These are phyloP conservation scores for Leptinotarsa tumamoca DNA, from an alignment of 2,888 invertebrate genomes.

Conservation along the genomic window DNA sequence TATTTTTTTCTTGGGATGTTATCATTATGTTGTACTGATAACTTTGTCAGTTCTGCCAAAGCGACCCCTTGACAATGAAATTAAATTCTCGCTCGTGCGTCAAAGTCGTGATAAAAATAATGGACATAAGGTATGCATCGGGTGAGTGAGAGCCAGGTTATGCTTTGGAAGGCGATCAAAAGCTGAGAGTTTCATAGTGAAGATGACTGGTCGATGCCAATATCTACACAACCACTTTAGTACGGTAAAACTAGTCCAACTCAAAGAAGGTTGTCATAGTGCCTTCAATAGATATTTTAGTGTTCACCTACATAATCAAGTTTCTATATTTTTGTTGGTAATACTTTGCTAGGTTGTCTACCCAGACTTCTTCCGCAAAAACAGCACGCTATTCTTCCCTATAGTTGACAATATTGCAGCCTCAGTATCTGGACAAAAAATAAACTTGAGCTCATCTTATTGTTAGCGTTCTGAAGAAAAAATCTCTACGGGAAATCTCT, in stretches of 20 bases:
- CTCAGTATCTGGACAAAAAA: background rate
- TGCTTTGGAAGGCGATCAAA: constrained; percentile 65
- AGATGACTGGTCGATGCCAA: constrained; percentile 50
- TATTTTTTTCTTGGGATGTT: no score
- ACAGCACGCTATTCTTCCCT: no score
- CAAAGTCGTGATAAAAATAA: constrained; percentile 56
- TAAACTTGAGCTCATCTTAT: background rate
- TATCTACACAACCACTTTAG: constrained; percentile 57
- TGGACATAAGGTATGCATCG: constrained; percentile 61
- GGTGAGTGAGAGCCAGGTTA: constrained; percentile 63
- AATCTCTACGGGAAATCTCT: background rate
- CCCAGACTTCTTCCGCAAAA: no score
- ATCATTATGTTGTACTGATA: background rate
- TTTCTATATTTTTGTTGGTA: no score
- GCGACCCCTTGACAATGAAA: constrained; percentile 30
- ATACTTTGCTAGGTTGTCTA: no score
- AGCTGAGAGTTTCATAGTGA: constrained; percentile 63
- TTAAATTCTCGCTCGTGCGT: background rate
- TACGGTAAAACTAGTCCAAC: background rate
- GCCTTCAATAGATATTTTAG: no score
- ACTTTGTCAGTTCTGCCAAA: constrained; percentile 23
- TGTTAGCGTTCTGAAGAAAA: background rate
- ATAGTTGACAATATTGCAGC: no score
- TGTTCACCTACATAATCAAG: no score
- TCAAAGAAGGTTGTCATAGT: background rate